A percentile compares a stretch with the other conserved stretches of the same genome.
These are phyloP conservation scores for Noctua janthe DNA, from an alignment of 2,888 invertebrate species.

Conservation along the genomic window DNA sequence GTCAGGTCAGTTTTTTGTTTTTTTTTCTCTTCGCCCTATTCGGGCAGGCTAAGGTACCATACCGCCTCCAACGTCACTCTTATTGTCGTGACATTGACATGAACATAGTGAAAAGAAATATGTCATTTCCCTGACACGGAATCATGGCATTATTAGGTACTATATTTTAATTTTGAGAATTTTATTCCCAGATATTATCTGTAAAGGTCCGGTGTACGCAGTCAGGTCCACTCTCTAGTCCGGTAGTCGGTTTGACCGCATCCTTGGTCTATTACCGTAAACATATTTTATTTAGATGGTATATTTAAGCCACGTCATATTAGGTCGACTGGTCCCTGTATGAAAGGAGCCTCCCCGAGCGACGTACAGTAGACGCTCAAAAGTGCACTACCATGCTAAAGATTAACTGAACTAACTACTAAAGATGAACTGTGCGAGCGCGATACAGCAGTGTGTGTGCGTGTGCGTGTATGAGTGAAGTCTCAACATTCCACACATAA, in stretches of 20 bases:
- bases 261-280: not conserved
- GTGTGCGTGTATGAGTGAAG: too few relatives aligned
- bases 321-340: not conserved
- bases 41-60: too few relatives aligned
- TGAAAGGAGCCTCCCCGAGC: too few relatives aligned
- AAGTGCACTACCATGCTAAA: too few relatives aligned
- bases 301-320: not conserved
- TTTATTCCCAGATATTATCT: not conserved
- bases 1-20: not conserved
- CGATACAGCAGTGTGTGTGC: too few relatives aligned
- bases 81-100: not conserved
- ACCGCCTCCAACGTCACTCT: not conserved
- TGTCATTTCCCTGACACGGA: not conserved
- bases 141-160: not conserved
- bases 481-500: too few relatives aligned
- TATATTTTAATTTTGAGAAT: too few relatives aligned
- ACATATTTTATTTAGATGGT: not conserved
- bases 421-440: too few relatives aligned
- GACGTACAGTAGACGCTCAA: too few relatives aligned
- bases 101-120: not conserved
- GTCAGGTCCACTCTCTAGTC: not conserved
- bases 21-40: too few relatives aligned
- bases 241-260: not conserved
- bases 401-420: too few relatives aligned
- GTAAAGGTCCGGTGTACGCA: not conserved